Evolutionary conservation across 2,888 invertebrate genomes (phyloP).

Genomic region (Rhimphoctona megacephalus): DNA sequence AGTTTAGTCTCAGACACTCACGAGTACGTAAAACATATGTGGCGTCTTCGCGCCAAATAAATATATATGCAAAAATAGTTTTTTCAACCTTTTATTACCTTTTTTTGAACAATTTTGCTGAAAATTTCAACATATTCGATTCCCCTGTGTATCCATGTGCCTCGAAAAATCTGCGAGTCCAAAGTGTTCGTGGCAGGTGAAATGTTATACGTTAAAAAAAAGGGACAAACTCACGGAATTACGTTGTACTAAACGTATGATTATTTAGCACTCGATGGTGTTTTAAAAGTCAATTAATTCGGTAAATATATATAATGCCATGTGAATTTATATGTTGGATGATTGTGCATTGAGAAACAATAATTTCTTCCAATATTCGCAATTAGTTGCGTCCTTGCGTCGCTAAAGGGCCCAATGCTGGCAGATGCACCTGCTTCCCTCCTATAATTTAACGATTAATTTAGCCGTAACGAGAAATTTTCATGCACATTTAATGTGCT

Average conservation of each 20-base stretch:
- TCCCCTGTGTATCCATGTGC: not conserved
- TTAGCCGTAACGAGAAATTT: conserved; percentile 73
- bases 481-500: conserved; percentile 44
- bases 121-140: not conserved
- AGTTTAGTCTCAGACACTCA: conserved; percentile 45
- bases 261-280: conserved; percentile 46
- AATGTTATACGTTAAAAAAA: conserved; percentile 55
- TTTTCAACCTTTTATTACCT: not conserved
- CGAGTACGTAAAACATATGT: conserved; percentile 63
- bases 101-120: not conserved
- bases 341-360: conserved; percentile 48
- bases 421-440: conserved; percentile 48
- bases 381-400: conserved; percentile 47
- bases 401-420: conserved; percentile 1
- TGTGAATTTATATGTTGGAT: not conserved
- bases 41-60: too few species aligned
- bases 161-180: conserved; percentile 58
- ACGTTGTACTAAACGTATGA: conserved; percentile 18
- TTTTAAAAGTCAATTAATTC: conserved; percentile 53
- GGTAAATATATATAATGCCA: conserved; percentile 40
- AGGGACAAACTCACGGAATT: conserved; percentile 17
- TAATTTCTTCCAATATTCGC: conserved; percentile 59
- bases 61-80: not conserved
- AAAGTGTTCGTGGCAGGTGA: conserved; percentile 43
- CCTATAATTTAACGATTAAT: conserved; percentile 77